Conservation (phyloP, 1,140 invertebrate species). For the Cotesia typhae region DNA sequence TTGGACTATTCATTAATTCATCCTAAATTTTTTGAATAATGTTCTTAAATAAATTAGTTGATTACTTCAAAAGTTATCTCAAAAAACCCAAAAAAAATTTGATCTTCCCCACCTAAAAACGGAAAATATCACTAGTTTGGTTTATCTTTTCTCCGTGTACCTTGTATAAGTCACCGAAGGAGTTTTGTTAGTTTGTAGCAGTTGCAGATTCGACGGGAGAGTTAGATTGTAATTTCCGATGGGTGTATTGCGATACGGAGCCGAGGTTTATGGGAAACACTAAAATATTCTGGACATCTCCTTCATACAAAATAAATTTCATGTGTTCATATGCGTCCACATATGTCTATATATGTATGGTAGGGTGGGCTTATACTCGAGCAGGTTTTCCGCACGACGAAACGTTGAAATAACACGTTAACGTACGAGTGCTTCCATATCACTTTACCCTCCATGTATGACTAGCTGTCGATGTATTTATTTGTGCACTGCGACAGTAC, state of each 20-base stretch:
- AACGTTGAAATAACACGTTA: conserved; percentile 23
- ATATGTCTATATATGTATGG: conserved; percentile 10
- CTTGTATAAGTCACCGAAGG: too few relatives aligned
- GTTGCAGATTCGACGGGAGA: not conserved
- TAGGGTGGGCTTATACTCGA: conserved; percentile 4
- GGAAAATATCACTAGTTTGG: too few relatives aligned
- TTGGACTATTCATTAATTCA: too few relatives aligned
- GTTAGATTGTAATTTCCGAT: conserved; percentile 12
- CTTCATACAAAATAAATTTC: conserved; percentile 17
- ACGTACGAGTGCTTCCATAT: conserved; percentile 2
- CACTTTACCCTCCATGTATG: not conserved
- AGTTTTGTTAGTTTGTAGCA: too few relatives aligned
- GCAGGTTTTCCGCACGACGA: conserved; percentile 35
- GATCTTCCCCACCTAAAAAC: too few relatives aligned
- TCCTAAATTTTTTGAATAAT: too few relatives aligned
- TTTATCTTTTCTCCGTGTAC: too few relatives aligned
- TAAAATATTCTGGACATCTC: conserved; percentile 18
- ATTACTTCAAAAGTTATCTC: too few relatives aligned
- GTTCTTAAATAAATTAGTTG: too few relatives aligned
- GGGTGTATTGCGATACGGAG: conserved; percentile 8
- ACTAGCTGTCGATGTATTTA: not conserved
- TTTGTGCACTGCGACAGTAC: too few relatives aligned
- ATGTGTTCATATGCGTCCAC: not conserved
- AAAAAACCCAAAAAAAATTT: too few relatives aligned
- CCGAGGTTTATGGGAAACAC: not conserved